Evolutionary conservation across 2,888 invertebrate genomes (phyloP), one percentile per base, ranked within the genome.

Genomic region (Augiades crinisus): DNA sequence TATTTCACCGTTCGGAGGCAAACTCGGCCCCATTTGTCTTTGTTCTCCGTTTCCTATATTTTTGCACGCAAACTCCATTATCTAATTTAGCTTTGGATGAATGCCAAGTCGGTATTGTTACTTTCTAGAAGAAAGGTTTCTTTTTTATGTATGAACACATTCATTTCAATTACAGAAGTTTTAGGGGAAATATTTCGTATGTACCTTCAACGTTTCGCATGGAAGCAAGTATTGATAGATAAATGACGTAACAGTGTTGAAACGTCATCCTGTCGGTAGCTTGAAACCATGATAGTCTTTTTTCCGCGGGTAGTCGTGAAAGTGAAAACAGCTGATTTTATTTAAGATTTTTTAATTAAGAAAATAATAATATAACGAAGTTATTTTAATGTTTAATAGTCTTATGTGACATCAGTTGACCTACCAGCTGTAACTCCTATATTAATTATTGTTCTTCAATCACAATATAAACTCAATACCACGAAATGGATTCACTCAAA

Each of bases 21-120:
- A 72, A 82, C 80, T 75, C 80, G 82, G 76, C 79, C 81, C 82
- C 88, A 88, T 88, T 88, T 87, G 87, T 88, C 88, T 88, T 87
- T 89, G 88, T 89, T 89, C 85, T 81, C 78, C 78, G 84, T 85
- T 88, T 88, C 85, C 86, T 89, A 88, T 89, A 87, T 88, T 89
- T 89, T 89, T 87, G 88, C 88, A 88, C 88, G 86, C 87, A 87
- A 88, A 89, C 84, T 88, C 88, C 88, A 89, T 89, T 89, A 89
- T 88, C 87, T 89, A 89, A 89, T 89, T 89, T 89, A 84, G 87
- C 87, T 85, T 84, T 88, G 88, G 87, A 85, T 78, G 81, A 82
- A 83, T 84, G 87, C 88, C 88, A 88, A 81, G 79, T 81, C 79
- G 78, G 78, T 72, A 80, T 78, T 84, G 81, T 84, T 84, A 80